These are phyloP conservation scores for Aegotheles bennettii DNA, from an alignment of 2,113 vertebrate genomes.

Conservation along the genomic window DNA sequence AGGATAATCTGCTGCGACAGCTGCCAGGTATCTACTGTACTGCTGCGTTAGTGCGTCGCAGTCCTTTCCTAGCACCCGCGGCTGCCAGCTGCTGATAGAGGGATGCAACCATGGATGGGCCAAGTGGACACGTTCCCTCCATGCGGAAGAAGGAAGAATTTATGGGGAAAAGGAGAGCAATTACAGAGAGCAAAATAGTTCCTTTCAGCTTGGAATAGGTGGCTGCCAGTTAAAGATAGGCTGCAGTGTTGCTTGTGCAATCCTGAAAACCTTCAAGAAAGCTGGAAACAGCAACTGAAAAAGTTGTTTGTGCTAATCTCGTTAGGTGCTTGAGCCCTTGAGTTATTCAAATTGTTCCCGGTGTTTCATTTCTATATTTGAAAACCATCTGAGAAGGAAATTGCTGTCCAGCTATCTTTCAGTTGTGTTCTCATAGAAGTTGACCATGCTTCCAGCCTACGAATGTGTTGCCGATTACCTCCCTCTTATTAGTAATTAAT, in stretches of 20 bases:
- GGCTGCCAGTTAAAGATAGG: background rate
- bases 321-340: background rate
- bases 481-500: background rate
- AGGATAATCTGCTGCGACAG: constrained; percentile 31
- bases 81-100: background rate
- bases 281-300: background rate
- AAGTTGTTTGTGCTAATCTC: background rate
- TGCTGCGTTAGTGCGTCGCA: background rate
- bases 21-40: background rate
- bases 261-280: background rate
- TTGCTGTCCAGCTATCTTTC: background rate
- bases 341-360: background rate
- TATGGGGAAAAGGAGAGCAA: background rate
- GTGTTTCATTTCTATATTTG: background rate
- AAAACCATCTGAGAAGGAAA: background rate
- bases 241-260: background rate
- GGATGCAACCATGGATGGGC: background rate
- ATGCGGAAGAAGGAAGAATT: background rate
- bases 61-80: background rate
- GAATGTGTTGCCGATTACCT: background rate
- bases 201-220: background rate
- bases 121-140: background rate
- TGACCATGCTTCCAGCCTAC: background rate
- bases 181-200: background rate
- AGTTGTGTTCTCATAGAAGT: background rate